Evolutionary conservation across 2,888 invertebrate genomes (phyloP).

Genomic region (Plebejus melissa): DNA sequence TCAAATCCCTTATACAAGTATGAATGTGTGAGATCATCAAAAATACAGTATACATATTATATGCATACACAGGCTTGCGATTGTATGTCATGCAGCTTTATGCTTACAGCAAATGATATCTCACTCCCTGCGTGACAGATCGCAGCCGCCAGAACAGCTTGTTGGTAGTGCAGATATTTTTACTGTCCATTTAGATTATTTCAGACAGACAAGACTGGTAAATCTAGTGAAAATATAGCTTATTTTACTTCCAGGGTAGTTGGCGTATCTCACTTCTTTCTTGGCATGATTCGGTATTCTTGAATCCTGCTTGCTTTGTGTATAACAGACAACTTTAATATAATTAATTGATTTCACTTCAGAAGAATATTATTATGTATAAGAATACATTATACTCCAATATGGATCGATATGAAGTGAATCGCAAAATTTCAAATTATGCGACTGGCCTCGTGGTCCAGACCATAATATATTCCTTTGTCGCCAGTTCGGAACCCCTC

Average conservation of each 20-base stretch:
- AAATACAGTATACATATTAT: background rate
- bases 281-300: background rate
- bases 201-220: background rate
- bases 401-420: background rate
- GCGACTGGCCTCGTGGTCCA: background rate
- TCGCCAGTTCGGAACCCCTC: background rate
- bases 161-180: background rate
- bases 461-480: conserved; percentile 5
- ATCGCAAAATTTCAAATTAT: background rate
- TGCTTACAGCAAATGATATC: conserved; percentile 8
- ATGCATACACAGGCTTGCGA: background rate
- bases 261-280: background rate
- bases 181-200: background rate
- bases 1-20: background rate
- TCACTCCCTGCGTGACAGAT: conserved; percentile 2
- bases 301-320: background rate
- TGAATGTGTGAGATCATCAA: background rate
- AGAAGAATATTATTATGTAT: too few relatives aligned
- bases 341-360: too few relatives aligned
- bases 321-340: too few relatives aligned
- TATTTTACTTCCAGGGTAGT: background rate
- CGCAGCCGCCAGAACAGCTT: background rate
- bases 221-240: background rate
- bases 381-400: too few relatives aligned
- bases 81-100: background rate